These are phyloP conservation scores for Selene dorsalis DNA, from an alignment of 2,797 vertebrate genomes.

Conservation along the genomic window DNA sequence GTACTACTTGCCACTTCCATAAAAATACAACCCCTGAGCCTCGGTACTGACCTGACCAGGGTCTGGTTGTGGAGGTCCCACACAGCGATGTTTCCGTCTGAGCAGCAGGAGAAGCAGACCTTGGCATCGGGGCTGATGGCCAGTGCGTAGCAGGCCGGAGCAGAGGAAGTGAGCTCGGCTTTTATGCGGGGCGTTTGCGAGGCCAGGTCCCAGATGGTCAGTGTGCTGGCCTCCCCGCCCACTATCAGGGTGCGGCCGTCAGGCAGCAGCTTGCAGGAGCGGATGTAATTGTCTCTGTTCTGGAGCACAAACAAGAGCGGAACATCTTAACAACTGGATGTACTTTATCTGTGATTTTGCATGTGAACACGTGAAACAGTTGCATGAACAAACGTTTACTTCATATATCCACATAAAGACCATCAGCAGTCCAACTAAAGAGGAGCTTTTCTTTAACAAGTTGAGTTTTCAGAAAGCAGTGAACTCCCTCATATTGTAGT, in stretches of 20 bases:
- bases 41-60: constrained; percentile 89
- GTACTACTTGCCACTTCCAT: neutral
- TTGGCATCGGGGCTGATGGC: constrained; percentile 98
- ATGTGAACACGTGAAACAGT: neutral
- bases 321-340: neutral
- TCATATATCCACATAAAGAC: neutral
- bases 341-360: neutral
- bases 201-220: constrained; percentile 98
- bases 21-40: neutral
- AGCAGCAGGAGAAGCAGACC: constrained; percentile 99
- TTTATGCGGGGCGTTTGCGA: constrained; percentile 96
- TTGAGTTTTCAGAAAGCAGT: constrained; percentile 30
- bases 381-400: neutral
- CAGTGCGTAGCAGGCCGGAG: constrained; percentile 95
- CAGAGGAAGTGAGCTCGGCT: constrained; percentile 95
- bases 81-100: constrained; percentile 95
- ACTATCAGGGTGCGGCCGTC: constrained; percentile 96
- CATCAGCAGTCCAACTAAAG: constrained; percentile 25
- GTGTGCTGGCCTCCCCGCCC: constrained; percentile 94
- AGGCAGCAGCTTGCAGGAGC: constrained; percentile 97
- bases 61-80: constrained; percentile 99
- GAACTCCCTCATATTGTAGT: constrained; percentile 27
- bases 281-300: constrained; percentile 99
- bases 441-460: constrained; percentile 42
- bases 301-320: constrained; percentile 60